Percentiles rank a stretch among this genome's conserved stretches.
Conservation (phyloP, 2,797 vertebrate species). For the Prunella strophiata region DNA sequence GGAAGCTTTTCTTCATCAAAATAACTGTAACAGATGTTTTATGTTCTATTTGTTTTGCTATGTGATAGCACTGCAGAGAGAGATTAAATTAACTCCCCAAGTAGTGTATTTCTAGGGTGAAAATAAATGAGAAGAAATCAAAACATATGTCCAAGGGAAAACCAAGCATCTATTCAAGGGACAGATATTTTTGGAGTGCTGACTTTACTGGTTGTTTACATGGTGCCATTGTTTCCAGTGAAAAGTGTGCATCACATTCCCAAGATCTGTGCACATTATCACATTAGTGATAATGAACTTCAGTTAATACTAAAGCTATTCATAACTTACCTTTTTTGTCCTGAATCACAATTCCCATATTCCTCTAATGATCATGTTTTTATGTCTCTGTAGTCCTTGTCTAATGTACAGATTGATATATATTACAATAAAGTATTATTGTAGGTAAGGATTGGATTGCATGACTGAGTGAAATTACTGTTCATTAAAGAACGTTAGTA, state of each 20-base stretch:
- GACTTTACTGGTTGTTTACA: neutral
- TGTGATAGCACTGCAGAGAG: conserved; percentile 23
- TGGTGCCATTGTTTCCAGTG: neutral
- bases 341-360: neutral
- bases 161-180: neutral
- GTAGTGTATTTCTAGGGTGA: conserved; percentile 11
- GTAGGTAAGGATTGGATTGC: neutral
- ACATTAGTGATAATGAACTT: neutral
- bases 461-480: neutral
- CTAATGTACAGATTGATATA: neutral
- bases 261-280: neutral
- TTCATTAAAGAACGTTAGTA: neutral
- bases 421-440: neutral
- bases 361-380: neutral
- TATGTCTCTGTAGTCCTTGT: neutral
- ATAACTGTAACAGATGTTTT: conserved; percentile 53
- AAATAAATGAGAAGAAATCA: neutral
- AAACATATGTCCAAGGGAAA: conserved; percentile 8
- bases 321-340: neutral
- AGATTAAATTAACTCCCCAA: conserved; percentile 30
- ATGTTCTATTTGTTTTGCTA: conserved; percentile 35
- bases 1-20: conserved; percentile 30
- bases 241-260: neutral
- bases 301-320: neutral
- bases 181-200: neutral